These are phyloP conservation scores for Lycophotia porphyrea DNA, from an alignment of 2,888 invertebrate genomes.

Conservation along the genomic window DNA sequence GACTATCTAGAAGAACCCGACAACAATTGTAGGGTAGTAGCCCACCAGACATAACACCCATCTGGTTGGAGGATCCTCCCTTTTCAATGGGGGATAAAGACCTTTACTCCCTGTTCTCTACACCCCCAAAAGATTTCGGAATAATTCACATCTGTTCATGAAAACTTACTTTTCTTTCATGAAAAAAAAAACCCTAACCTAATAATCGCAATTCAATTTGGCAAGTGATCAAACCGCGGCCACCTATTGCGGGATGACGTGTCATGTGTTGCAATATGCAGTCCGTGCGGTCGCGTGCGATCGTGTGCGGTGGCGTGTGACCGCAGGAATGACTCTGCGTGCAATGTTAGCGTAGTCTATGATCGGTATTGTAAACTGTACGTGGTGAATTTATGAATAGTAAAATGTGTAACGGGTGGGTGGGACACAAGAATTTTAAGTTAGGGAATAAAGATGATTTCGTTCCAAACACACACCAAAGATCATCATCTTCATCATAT, in stretches of 20 bases:
- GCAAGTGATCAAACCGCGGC: constrained; percentile 32
- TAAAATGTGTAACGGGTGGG: too few species aligned
- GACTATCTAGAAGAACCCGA: too few species aligned
- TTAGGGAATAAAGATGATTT: background rate
- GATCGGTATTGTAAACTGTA: constrained; percentile 2
- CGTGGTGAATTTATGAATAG: constrained; percentile 2
- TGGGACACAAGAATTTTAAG: background rate
- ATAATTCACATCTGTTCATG: too few species aligned
- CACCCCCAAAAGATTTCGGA: too few species aligned
- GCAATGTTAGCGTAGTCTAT: constrained; percentile 20
- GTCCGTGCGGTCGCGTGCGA: constrained; percentile 35
- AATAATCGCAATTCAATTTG: constrained; percentile 40
- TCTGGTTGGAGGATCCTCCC: too few species aligned
- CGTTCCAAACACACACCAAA: background rate
- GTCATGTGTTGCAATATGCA: constrained; percentile 52
- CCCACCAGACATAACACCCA: too few species aligned
- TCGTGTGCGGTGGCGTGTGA: constrained; percentile 30
- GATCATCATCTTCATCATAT: too few species aligned
- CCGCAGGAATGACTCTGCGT: constrained; percentile 49
- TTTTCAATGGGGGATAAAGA: too few species aligned
- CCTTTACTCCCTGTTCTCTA: too few species aligned
- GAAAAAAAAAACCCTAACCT: background rate
- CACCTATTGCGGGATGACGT: constrained; percentile 24
- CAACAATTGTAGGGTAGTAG: too few species aligned
- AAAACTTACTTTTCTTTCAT: too few species aligned